Evolutionary conservation across 2,888 invertebrate species (phyloP), one percentile per base, ranked within the genome.

Genomic region (Oligia strigilis): DNA sequence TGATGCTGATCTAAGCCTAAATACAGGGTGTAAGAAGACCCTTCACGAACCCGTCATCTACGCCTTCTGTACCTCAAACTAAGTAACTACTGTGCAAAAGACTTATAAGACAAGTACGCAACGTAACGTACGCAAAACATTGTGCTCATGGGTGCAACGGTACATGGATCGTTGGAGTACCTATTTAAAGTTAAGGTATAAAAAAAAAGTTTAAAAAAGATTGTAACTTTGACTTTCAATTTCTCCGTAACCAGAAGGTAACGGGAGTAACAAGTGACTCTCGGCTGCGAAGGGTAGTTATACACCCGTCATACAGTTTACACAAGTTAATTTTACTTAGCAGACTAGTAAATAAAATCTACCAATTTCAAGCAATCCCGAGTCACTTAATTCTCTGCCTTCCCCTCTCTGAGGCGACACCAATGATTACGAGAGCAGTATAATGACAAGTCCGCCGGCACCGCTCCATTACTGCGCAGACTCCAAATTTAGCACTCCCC

Each of bases 401-500:
- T 40, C 23, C 13, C 65, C 65, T 43, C 13, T 55, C 40, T 19
- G 29, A 40, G 40, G 29, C 43, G 72, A 69, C 72, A 70, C 52
- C 83, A 23, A 58, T 74, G 58, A 73, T 71, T 29, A 60, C 43
- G 49, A 40, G 75, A 72, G 40, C 46, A 52, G 72, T 46, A n/a
- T 80, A 77, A 69, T 75, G 76, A 77, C 75, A 74, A 60, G 29
- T 55, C 67, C 81, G 66, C 60, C 62, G 62, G 69, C 62, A 69
- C 52, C 65, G 49, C 72, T 77, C 76, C 66, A 75, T 80, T 75
- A 84, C 69, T 23, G 55, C 62, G 73, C 77, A 75, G 77, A 55
- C 70, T 79, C 81, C 77, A 77, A 86, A 89, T 87, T 83, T 86
- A 89, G 83, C 62, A 79, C 77, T 85, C 82, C 86, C 80, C 80